phyloP scores from a whole-genome alignment of 1,140 invertebrate species.

The Scylla paramamosain region DNA sequence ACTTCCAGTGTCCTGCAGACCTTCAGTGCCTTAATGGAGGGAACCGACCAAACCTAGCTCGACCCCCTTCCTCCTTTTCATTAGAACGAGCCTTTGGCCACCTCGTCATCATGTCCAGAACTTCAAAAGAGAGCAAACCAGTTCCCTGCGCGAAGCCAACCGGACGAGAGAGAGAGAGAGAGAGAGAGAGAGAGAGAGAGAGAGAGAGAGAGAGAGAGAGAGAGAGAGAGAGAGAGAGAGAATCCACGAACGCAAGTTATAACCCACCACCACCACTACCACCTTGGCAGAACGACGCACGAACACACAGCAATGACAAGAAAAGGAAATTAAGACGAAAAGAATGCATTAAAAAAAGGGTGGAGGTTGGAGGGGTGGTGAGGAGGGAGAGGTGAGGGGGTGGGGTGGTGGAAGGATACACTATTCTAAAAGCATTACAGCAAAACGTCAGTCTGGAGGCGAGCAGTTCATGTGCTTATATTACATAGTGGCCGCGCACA shows the following conservation, averaged over 20 bases:
- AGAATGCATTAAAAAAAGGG: background rate
- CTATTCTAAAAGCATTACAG: constrained; percentile 13
- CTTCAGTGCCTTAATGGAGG: too few relatives aligned
- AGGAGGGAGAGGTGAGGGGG: background rate
- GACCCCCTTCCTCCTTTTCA: constrained; percentile 19
- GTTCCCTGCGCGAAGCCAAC: background rate
- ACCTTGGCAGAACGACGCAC: too few relatives aligned
- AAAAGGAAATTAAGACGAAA: constrained; percentile 27
- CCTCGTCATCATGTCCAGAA: background rate
- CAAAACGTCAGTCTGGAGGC: constrained; percentile 10
- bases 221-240: background rate
- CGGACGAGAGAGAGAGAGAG: constrained; percentile 1
- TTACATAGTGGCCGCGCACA: constrained; percentile 31
- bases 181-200: constrained; percentile 52
- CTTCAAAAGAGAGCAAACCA: background rate
- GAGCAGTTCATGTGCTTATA: constrained; percentile 33
- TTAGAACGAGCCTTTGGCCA: constrained; percentile 1
- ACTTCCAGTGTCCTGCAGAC: too few relatives aligned
- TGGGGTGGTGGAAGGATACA: background rate
- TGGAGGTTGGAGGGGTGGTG: background rate
- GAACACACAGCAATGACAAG: background rate
- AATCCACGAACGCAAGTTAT: too few relatives aligned
- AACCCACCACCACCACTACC: background rate
- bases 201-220: constrained; percentile 52
- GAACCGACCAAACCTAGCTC: background rate